A percentile compares a stretch with the other conserved stretches of the same genome.
Evolutionary conservation across 2,888 invertebrate genomes (phyloP).

Genomic region (Protophormia terraenovae): DNA sequence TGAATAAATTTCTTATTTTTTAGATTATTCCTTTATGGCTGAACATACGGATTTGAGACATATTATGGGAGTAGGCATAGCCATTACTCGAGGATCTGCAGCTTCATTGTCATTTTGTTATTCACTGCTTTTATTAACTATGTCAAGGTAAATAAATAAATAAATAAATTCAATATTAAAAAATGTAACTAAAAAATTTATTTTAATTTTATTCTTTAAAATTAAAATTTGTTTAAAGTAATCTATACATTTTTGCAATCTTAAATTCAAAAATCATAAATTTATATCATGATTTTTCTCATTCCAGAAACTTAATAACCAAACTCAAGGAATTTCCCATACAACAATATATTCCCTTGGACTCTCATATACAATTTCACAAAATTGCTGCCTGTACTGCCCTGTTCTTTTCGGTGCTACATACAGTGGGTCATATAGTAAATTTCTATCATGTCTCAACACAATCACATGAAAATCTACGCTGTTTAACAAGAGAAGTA

Average conservation of each 20-base stretch:
- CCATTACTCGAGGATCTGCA: slow-evolving; percentile 96
- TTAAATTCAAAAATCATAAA: too few relatives aligned
- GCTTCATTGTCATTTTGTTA: slow-evolving; percentile 97
- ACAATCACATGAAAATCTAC: slow-evolving; percentile 94
- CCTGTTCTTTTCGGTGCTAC: slow-evolving; percentile 94
- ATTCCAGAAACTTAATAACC: slow-evolving; percentile 94
- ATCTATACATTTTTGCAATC: background rate
- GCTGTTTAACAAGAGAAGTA: slow-evolving; percentile 95
- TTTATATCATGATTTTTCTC: background rate
- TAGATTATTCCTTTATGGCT: slow-evolving; percentile 97
- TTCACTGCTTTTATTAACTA: slow-evolving; percentile 93
- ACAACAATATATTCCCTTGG: slow-evolving; percentile 95
- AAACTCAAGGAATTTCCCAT: slow-evolving; percentile 96
- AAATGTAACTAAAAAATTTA: too few relatives aligned
- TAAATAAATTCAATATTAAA: too few relatives aligned
- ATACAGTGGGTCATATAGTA: slow-evolving; percentile 96
- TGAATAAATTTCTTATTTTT: slow-evolving; percentile 51
- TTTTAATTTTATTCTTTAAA: too few relatives aligned
- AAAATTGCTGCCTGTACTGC: slow-evolving; percentile 98
- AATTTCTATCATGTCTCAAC: slow-evolving; percentile 99
- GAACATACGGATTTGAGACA: slow-evolving; percentile 97
- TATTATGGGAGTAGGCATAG: slow-evolving; percentile 98
- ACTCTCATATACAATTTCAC: slow-evolving; percentile 98
- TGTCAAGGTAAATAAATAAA: slow-evolving; percentile 85
- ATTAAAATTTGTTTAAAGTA: too few relatives aligned